Conservation (phyloP, 2,113 vertebrate genomes). For the Alces alces region DNA sequence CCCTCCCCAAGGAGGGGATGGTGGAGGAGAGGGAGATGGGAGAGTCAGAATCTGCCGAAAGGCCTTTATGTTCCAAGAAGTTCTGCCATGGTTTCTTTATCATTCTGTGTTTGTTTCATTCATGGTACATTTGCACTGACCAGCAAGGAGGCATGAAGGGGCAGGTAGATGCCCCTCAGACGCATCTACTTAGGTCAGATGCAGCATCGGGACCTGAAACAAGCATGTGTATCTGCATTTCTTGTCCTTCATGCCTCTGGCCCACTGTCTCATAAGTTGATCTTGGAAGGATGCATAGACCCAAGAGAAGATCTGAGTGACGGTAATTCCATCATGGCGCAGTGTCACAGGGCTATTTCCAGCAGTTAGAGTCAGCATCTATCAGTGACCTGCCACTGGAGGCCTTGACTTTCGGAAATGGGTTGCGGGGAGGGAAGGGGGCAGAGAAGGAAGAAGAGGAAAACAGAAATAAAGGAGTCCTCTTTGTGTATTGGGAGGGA, state of each 20-base stretch:
- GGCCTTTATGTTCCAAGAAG: neutral
- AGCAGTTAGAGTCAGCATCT: neutral
- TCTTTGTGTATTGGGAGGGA: neutral
- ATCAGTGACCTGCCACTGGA: neutral
- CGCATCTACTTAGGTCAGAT: slow-evolving; percentile 37
- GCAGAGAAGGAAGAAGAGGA: slow-evolving; percentile 3
- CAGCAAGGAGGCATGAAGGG: neutral
- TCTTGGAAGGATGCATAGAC: slow-evolving; percentile 20
- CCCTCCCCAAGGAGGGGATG: neutral
- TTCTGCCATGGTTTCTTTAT: neutral
- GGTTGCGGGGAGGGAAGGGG: neutral
- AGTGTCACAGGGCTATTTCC: slow-evolving; percentile 33
- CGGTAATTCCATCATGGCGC: slow-evolving; percentile 59
- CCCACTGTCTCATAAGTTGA: slow-evolving; percentile 57
- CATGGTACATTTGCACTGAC: neutral
- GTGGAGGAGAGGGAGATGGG: neutral
- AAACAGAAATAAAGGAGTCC: neutral
- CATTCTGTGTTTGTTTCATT: neutral
- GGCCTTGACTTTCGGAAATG: slow-evolving; percentile 40
- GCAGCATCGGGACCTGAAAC: neutral
- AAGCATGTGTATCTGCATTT: slow-evolving; percentile 41
- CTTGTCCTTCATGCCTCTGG: slow-evolving; percentile 33
- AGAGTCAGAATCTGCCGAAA: neutral
- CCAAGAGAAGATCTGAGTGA: slow-evolving; percentile 61
- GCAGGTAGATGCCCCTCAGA: slow-evolving; percentile 39